Base-by-base conservation (phyloP, 2,888 invertebrate genomes). In the Perdita meconis region DNA sequence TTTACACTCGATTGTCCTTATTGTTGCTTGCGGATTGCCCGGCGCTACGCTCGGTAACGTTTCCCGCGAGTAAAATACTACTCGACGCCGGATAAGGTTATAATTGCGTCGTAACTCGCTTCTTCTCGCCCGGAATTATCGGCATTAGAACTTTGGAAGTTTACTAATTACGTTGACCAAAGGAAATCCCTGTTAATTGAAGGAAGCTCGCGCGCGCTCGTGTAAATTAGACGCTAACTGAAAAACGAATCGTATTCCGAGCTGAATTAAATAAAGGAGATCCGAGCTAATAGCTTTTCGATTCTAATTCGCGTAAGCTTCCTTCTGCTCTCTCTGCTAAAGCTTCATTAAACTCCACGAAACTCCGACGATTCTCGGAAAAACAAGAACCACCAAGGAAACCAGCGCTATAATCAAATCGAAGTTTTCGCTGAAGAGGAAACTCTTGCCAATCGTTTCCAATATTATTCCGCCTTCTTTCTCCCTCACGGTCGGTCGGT, bases 131-230 rank as follows among this genome's bases (percentile, higher is more conserved):
- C n/a, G n/a, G n/a, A n/a, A n/a, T n/a, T n/a, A n/a, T n/a, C n/a
- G n/a, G n/a, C n/a, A n/a, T n/a, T n/a, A n/a, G n/a, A n/a, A n/a
- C n/a, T n/a, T n/a, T n/a, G n/a, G n/a, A n/a, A n/a, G n/a, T n/a
- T n/a, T n/a, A n/a, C n/a, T 68, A 72, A 79, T 79, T 72, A 69
- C 64, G 71, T 67, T 59, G 60, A 67, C 71, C 57, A 66, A 44
- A 61, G 38, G 65, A 69, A 55, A 55, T 67, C 75, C 64, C 69
- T 69, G 65, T 63, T 63, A 63, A 63, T 63, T 51, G 51, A 38
- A 59, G 59, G 59, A 38, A 68, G 30, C 10, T 51, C 19, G 59
- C 10, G 50, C 59, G 5, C 38, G n/a, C n/a, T 50, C 13, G 59
- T 50, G 47, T 59, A 59, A 68, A 51, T 63, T 50, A 59, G 50